These are phyloP conservation scores for Petrocephalus schoutedeni DNA, from an alignment of 2,797 vertebrate genomes.

Conservation along the genomic window DNA sequence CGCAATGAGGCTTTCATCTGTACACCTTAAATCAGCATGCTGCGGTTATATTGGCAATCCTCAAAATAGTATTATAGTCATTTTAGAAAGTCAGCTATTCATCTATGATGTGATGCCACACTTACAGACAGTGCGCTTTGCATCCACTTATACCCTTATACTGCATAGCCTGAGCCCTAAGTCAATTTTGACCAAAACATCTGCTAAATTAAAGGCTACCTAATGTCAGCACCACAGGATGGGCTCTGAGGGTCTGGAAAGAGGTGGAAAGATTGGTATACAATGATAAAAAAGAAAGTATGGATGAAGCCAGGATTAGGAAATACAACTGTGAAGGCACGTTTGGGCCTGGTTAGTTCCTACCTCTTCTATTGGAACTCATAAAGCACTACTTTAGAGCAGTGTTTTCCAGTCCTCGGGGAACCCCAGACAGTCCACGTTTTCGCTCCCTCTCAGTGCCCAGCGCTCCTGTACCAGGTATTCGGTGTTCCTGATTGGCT, in stretches of 20 bases:
- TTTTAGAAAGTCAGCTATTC: background rate
- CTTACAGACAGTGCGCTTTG: background rate
- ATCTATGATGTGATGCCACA: background rate
- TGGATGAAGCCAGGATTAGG: background rate
- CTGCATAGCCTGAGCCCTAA: background rate
- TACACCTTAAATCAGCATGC: background rate
- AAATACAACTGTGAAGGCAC: background rate
- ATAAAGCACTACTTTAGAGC: background rate
- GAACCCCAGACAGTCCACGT: too few species aligned
- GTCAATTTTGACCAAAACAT: background rate
- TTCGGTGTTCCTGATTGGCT: too few species aligned
- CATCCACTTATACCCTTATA: background rate
- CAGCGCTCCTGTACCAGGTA: too few species aligned
- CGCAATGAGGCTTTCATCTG: background rate
- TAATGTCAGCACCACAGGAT: background rate
- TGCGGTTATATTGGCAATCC: background rate
- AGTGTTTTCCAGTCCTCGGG: too few species aligned
- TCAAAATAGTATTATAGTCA: background rate
- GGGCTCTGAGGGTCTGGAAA: background rate
- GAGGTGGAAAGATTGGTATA: background rate
- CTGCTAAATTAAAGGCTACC: background rate
- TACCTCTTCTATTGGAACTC: background rate
- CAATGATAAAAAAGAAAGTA: background rate
- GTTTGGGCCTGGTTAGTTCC: background rate
- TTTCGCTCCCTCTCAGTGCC: too few species aligned